Conservation (phyloP, 2,113 vertebrate species). For the Equus przewalskii region DNA sequence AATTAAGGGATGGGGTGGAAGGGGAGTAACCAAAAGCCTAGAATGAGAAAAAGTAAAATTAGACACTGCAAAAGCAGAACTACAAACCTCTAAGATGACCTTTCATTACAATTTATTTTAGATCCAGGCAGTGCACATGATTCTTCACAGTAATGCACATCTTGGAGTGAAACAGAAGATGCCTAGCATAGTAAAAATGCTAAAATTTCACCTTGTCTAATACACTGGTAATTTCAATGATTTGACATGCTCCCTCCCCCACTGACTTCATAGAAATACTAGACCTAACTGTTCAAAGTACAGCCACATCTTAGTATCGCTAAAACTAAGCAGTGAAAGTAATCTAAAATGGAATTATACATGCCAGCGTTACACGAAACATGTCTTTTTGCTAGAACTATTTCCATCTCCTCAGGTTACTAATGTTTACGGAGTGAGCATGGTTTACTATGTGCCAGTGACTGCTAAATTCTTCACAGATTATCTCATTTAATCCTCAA, state of each 20-base stretch:
- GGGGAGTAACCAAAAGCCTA: constrained; percentile 85
- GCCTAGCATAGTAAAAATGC: neutral
- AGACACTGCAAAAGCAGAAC: constrained; percentile 63
- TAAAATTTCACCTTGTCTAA: neutral
- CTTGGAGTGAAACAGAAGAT: constrained; percentile 47
- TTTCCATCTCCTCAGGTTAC: neutral
- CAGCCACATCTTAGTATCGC: constrained; percentile 8
- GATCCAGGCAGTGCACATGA: constrained; percentile 25
- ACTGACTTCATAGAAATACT: neutral
- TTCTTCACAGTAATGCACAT: constrained; percentile 42
- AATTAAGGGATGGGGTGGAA: constrained; percentile 94
- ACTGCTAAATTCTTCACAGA: neutral
- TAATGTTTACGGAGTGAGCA: neutral
- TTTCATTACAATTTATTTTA: constrained; percentile 59
- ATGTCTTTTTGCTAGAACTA: neutral
- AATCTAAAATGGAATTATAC: constrained; percentile 32
- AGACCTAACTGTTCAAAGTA: constrained; percentile 31
- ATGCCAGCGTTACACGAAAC: neutral
- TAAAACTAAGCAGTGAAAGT: constrained; percentile 21
- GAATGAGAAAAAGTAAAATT: constrained; percentile 70
- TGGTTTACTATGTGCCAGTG: constrained; percentile 6
- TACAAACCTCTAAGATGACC: constrained; percentile 25
- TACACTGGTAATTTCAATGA: neutral
- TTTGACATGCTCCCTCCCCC: neutral
- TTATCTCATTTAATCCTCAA: constrained; percentile 13